A percentile compares a stretch with the other conserved stretches of the same genome.
Evolutionary conservation across 2,888 invertebrate species (phyloP).

Genomic region (Buathra laborator): DNA sequence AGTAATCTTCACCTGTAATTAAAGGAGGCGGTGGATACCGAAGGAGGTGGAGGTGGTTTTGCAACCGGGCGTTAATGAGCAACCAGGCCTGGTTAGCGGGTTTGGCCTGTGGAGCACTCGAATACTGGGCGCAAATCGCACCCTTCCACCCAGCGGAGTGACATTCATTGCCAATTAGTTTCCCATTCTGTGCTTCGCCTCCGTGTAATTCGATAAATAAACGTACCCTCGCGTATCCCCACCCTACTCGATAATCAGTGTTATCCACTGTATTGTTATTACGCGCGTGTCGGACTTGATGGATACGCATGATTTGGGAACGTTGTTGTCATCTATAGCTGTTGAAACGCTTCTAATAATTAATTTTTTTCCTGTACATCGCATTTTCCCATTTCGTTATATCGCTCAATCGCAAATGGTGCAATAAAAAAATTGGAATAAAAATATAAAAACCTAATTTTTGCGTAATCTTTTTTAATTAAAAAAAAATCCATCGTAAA

Average conservation of each 20-base stretch:
- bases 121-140: slow-evolving; percentile 46
- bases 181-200: slow-evolving; percentile 52
- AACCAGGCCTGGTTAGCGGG: slow-evolving; percentile 32
- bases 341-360: background rate
- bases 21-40: slow-evolving; percentile 59
- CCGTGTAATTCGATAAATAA: slow-evolving; percentile 55
- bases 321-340: background rate
- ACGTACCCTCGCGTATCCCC: background rate
- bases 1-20: slow-evolving; percentile 69
- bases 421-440: too few species aligned
- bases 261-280: slow-evolving; percentile 17
- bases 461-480: background rate
- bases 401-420: too few species aligned
- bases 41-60: slow-evolving; percentile 44
- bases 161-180: slow-evolving; percentile 68
- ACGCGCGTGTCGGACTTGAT: slow-evolving; percentile 2
- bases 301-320: background rate
- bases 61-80: slow-evolving; percentile 64
- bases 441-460: too few species aligned
- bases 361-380: background rate
- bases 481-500: background rate
- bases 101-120: slow-evolving; percentile 34
- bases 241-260: background rate
- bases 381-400: too few species aligned
- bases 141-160: slow-evolving; percentile 51